Percentiles rank a stretch among this genome's conserved stretches.
These are phyloP conservation scores for Dynastes maya DNA, from an alignment of 2,888 invertebrate species.

Conservation along the genomic window DNA sequence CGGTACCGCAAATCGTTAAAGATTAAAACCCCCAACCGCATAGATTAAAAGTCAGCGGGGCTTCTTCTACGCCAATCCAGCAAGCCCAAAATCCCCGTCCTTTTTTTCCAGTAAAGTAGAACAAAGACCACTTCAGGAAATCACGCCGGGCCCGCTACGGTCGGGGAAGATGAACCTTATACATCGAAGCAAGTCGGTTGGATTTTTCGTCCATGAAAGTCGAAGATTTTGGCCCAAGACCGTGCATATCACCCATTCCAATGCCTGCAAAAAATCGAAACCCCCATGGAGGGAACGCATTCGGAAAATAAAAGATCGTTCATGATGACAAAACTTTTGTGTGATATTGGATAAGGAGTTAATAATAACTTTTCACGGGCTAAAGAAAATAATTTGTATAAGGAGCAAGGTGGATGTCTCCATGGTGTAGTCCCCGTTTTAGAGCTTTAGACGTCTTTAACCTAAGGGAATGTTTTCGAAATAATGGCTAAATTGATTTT, in stretches of 20 bases:
- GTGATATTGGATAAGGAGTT: slow-evolving; percentile 60
- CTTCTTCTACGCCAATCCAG: slow-evolving; percentile 49
- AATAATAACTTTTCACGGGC: slow-evolving; percentile 56
- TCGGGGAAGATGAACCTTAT: slow-evolving; percentile 39
- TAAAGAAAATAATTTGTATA: slow-evolving; percentile 57
- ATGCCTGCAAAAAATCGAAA: slow-evolving; percentile 43
- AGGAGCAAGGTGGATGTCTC: slow-evolving; percentile 71
- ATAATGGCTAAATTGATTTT: slow-evolving; percentile 25
- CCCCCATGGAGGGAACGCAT: slow-evolving; percentile 50
- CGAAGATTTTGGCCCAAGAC: slow-evolving; percentile 59
- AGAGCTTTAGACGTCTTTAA: slow-evolving; percentile 47
- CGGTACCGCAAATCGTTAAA: slow-evolving; percentile 19
- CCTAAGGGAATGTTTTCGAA: neutral
- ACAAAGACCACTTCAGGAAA: slow-evolving; percentile 51
- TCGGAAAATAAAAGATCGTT: slow-evolving; percentile 51
- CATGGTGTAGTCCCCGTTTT: slow-evolving; percentile 67
- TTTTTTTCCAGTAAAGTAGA: slow-evolving; percentile 38
- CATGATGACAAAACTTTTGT: slow-evolving; percentile 59
- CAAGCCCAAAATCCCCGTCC: slow-evolving; percentile 51
- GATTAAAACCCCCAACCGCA: slow-evolving; percentile 21
- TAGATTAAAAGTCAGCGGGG: slow-evolving; percentile 31
- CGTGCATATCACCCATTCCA: slow-evolving; percentile 54
- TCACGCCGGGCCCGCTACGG: slow-evolving; percentile 16
- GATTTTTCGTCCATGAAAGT: slow-evolving; percentile 63
- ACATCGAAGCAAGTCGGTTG: slow-evolving; percentile 53